phyloP scores from a whole-genome alignment of 2,797 vertebrate species.

The Malurus leucopterus region DNA sequence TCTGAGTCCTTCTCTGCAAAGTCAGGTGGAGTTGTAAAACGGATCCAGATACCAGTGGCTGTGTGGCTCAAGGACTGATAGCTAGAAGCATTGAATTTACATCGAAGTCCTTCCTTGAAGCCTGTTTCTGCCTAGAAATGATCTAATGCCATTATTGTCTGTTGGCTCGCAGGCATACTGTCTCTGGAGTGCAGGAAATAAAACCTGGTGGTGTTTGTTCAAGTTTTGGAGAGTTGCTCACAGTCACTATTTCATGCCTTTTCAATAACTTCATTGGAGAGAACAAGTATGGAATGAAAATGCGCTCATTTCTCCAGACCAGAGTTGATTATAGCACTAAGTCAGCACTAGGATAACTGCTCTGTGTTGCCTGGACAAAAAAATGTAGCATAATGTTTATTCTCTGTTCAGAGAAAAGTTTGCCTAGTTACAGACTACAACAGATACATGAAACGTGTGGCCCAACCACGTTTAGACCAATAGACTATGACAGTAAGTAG shows the following conservation, averaged over 20 bases:
- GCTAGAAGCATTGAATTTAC: background rate
- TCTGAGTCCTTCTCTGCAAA: background rate
- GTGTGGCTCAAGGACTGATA: background rate
- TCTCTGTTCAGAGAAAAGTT: background rate
- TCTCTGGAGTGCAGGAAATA: background rate
- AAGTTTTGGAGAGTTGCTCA: background rate
- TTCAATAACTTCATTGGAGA: background rate
- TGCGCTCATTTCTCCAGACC: background rate
- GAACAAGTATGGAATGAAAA: background rate
- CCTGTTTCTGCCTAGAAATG: slow-evolving; percentile 13
- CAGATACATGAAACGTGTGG: accelerated
- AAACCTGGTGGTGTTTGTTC: background rate
- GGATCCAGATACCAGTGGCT: slow-evolving; percentile 35
- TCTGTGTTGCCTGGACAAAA: background rate
- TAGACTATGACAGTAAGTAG: background rate
- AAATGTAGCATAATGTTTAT: background rate
- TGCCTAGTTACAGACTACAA: background rate
- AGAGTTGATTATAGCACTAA: background rate
- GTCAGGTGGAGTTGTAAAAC: slow-evolving; percentile 20
- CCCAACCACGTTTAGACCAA: background rate
- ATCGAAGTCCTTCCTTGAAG: slow-evolving; percentile 2
- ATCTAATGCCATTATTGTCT: background rate
- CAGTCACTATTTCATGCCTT: background rate
- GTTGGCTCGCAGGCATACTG: background rate
- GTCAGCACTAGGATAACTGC: background rate